These are phyloP conservation scores for Sarcophaga carnaria DNA, from an alignment of 2,888 invertebrate species.

Conservation along the genomic window DNA sequence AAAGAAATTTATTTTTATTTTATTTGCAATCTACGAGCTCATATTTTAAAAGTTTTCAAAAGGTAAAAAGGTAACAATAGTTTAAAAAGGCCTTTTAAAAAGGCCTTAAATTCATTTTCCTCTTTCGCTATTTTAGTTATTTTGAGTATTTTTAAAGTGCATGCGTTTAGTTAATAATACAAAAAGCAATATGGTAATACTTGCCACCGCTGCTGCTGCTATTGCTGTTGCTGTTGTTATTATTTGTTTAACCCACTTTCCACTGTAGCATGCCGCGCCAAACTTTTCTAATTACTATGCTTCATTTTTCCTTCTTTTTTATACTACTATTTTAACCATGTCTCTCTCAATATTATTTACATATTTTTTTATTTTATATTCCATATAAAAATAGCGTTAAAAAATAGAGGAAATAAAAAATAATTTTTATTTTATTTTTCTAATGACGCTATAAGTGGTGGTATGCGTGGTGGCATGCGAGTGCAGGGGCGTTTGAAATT, in stretches of 20 bases:
- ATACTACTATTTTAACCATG: background rate
- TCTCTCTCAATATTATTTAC: background rate
- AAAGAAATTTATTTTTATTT: too few species aligned
- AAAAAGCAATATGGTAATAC: slow-evolving; percentile 47
- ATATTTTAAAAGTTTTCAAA: too few species aligned
- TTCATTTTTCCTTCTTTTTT: slow-evolving; percentile 24
- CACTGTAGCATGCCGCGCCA: slow-evolving; percentile 21
- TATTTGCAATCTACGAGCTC: too few species aligned
- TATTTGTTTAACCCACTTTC: slow-evolving; percentile 51
- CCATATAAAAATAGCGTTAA: too few species aligned
- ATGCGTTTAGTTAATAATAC: slow-evolving; percentile 36
- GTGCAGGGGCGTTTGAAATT: slow-evolving; percentile 6
- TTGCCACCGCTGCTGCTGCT: background rate
- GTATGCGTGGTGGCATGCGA: background rate
- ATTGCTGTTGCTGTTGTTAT: background rate
- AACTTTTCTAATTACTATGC: slow-evolving; percentile 61
- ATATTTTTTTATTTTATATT: slow-evolving; percentile 1
- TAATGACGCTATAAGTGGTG: background rate
- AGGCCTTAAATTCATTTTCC: background rate
- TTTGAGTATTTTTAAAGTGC: background rate
- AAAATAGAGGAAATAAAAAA: background rate
- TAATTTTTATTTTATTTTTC: background rate
- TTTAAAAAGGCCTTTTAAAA: background rate
- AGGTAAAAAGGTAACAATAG: background rate
- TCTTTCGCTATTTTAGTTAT: background rate